Base-by-base conservation (phyloP, 2,797 vertebrate species). In the Pteronotus mesoamericanus region DNA sequence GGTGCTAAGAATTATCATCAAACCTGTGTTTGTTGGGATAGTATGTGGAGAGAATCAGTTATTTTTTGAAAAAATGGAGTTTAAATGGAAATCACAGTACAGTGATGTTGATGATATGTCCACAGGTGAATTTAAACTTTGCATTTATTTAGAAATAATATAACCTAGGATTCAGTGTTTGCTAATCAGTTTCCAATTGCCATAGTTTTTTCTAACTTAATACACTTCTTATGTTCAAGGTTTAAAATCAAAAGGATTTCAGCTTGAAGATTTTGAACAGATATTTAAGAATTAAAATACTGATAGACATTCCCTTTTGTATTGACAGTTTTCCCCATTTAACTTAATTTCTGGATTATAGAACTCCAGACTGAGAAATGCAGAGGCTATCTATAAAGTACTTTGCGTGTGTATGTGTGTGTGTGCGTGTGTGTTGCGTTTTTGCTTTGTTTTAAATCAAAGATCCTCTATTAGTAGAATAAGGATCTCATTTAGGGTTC, bases 1-100 rank as follows among this genome's bases (percentile, higher is more conserved):
- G 22, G 44, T 89, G 68, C 22, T 57, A 95, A 89, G 78, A 55
- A 91, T 87, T 66, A 53, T 10, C 83, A 48, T 64, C 66, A 94
- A 95, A 89, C 89, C 83, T 95, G 22, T 95, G 9, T 85, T 97
- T 92, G 91, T 64, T 86, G 57, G 37, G 91, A 39, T 24, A 55
- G 8, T 93, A 37, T 64, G 19, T 29, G 16, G 29, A 74, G 24
- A 44, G 11, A 94, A 91, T 91, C 44, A 64, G n/a, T 92, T 71
- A 55, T 42, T 9, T 69, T 88, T 74, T 61, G 22, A n/a, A 90
- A 91, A 95, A 48, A 32, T 39, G 2, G 42, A 79, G 32, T 82
- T 92, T 77, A 85, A 89, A 69, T 71, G 22, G 55, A 95, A 96
- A 91, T 97, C 59, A 57, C 74, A 77, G 34, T n/a, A 37, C 37